Evolutionary conservation across 2,888 invertebrate genomes (phyloP).

Genomic region (Tillus elongatus): DNA sequence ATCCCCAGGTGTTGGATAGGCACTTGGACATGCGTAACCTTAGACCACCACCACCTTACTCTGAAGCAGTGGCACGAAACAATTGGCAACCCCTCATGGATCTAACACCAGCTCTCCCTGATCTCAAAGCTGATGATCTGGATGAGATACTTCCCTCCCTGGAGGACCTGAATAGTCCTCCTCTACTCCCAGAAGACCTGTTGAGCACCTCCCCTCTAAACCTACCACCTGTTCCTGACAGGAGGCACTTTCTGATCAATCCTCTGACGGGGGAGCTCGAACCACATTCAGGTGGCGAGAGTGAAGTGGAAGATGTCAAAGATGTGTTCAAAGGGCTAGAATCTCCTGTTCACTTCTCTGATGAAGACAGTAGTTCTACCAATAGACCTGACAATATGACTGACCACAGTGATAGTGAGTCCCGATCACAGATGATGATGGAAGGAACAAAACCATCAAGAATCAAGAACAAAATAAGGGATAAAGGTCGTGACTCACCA

Average conservation of each 20-base stretch:
- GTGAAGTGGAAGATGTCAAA: constrained; percentile 42
- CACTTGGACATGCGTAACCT: constrained; percentile 12
- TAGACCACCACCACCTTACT: constrained; percentile 31
- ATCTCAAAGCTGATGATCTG: constrained; percentile 46
- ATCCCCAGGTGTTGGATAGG: neutral
- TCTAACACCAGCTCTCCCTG: constrained; percentile 39
- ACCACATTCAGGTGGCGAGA: constrained; percentile 60
- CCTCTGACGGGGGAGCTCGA: constrained; percentile 82
- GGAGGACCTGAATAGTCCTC: constrained; percentile 48
- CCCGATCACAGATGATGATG: constrained; percentile 34
- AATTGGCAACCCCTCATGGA: constrained; percentile 23
- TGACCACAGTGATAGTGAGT: constrained; percentile 40
- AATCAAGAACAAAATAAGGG: constrained; percentile 27
- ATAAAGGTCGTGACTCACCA: constrained; percentile 37
- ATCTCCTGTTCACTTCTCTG: constrained; percentile 41
- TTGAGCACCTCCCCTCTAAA: constrained; percentile 39
- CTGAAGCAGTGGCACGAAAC: constrained; percentile 26
- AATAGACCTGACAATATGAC: constrained; percentile 41
- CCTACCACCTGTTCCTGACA: constrained; percentile 3
- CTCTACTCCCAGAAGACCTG: constrained; percentile 46
- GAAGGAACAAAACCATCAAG: constrained; percentile 33
- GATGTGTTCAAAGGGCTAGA: constrained; percentile 40
- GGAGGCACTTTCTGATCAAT: constrained; percentile 66
- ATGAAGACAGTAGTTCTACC: constrained; percentile 51
- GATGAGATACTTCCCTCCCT: constrained; percentile 57